These are phyloP conservation scores for Agrenia bidenticulata DNA, from an alignment of 2,888 invertebrate species.

Conservation along the genomic window DNA sequence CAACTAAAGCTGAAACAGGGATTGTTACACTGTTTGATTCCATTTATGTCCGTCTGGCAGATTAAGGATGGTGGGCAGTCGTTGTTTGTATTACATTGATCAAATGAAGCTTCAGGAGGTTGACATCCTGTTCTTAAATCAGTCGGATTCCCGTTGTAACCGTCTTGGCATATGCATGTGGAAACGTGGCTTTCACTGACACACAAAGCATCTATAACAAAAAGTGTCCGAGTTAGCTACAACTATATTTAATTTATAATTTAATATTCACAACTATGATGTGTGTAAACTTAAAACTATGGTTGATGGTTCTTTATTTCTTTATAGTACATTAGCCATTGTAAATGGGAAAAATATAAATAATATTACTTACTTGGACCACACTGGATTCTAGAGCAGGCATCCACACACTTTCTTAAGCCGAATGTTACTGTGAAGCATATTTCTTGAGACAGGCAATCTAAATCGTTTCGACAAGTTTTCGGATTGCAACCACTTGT, in stretches of 20 bases:
- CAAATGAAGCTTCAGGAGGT: slow-evolving; percentile 62
- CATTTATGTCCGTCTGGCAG: slow-evolving; percentile 67
- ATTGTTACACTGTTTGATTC: slow-evolving; percentile 70
- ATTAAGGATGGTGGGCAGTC: slow-evolving; percentile 73
- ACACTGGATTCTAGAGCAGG: slow-evolving; percentile 82
- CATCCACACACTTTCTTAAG: slow-evolving; percentile 78
- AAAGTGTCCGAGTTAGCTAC: too few species aligned
- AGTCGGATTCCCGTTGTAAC: slow-evolving; percentile 71
- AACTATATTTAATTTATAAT: too few species aligned
- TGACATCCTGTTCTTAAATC: slow-evolving; percentile 78
- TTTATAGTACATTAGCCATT: too few species aligned
- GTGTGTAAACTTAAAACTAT: too few species aligned
- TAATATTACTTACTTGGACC: slow-evolving; percentile 65
- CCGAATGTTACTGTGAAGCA: slow-evolving; percentile 82
- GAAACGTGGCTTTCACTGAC: slow-evolving; percentile 80
- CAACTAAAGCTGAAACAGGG: slow-evolving; percentile 79
- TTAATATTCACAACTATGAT: too few species aligned
- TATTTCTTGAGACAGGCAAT: slow-evolving; percentile 80
- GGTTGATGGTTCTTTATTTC: too few species aligned
- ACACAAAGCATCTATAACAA: slow-evolving; percentile 71
- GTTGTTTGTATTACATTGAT: slow-evolving; percentile 67
- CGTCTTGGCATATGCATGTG: slow-evolving; percentile 80
- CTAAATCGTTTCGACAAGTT: slow-evolving; percentile 76
- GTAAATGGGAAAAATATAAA: too few species aligned
- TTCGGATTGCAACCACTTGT: slow-evolving; percentile 74